Conservation (phyloP, 2,888 invertebrate species). For the Chrysolina haemoptera region DNA sequence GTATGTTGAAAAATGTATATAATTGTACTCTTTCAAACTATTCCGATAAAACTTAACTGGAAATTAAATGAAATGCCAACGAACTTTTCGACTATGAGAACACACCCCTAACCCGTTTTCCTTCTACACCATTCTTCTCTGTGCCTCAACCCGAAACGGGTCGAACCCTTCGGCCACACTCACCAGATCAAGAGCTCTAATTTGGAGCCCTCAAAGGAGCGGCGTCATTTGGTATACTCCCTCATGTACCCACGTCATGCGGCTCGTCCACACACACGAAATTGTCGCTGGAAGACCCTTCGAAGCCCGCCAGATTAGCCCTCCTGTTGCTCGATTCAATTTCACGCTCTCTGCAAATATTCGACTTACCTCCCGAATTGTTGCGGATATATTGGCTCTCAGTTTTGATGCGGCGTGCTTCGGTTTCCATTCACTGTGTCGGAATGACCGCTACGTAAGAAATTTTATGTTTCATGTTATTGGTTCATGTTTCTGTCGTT, state of each 20-base stretch:
- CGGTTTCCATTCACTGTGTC: neutral
- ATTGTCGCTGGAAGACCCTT: neutral
- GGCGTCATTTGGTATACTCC: neutral
- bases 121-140: neutral
- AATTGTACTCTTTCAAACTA: too few species aligned
- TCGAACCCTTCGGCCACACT: neutral
- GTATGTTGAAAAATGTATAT: too few species aligned
- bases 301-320: slow-evolving; percentile 10
- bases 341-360: slow-evolving; percentile 20
- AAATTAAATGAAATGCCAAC: too few species aligned
- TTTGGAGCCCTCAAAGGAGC: neutral
- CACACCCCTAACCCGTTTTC: neutral
- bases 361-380: neutral
- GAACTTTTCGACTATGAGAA: too few species aligned
- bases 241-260: neutral
- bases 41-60: too few species aligned
- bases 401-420: neutral
- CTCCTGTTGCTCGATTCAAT: slow-evolving; percentile 24
- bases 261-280: neutral
- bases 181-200: slow-evolving; percentile 5
- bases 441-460: neutral
- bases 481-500: too few species aligned
- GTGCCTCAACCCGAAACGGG: too few species aligned
- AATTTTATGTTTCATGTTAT: neutral
- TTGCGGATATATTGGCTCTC: slow-evolving; percentile 7